Conservation (phyloP, 2,113 vertebrate genomes). For the Saccopteryx bilineata region DNA sequence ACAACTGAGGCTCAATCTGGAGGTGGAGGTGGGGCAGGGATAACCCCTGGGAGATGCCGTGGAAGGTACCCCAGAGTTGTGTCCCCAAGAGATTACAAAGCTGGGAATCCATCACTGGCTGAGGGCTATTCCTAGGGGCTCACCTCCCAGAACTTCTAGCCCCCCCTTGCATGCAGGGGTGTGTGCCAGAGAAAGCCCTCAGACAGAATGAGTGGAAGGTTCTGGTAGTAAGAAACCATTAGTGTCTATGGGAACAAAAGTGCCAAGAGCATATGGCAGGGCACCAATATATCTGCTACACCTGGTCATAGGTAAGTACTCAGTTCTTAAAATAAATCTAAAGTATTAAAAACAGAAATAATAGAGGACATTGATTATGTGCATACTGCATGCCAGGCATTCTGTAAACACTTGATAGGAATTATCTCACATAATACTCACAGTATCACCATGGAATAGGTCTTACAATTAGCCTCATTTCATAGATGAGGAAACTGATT, state of each 20-base stretch:
- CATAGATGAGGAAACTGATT: not conserved
- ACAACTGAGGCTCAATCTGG: not conserved
- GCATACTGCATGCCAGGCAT: not conserved
- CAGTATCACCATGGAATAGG: not conserved
- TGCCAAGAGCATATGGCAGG: not conserved
- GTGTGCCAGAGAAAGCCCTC: not conserved
- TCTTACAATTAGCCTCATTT: not conserved
- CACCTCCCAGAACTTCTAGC: not conserved
- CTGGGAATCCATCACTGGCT: too few relatives aligned
- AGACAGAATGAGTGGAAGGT: not conserved
- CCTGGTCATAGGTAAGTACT: not conserved
- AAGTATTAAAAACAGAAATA: not conserved
- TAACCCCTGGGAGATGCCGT: not conserved
- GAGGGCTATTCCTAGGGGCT: not conserved
- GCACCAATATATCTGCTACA: not conserved
- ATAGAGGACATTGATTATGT: not conserved
- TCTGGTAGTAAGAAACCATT: not conserved
- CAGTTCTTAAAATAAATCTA: not conserved
- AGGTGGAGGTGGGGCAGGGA: not conserved
- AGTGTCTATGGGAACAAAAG: not conserved
- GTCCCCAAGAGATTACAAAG: not conserved
- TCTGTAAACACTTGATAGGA: not conserved
- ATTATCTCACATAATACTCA: not conserved
- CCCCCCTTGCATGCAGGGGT: not conserved
- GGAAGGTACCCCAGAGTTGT: not conserved